Percentiles rank a stretch among this genome's conserved stretches.
Conservation (phyloP, 1,140 invertebrate genomes). For the Bathynomus jamesi region DNA sequence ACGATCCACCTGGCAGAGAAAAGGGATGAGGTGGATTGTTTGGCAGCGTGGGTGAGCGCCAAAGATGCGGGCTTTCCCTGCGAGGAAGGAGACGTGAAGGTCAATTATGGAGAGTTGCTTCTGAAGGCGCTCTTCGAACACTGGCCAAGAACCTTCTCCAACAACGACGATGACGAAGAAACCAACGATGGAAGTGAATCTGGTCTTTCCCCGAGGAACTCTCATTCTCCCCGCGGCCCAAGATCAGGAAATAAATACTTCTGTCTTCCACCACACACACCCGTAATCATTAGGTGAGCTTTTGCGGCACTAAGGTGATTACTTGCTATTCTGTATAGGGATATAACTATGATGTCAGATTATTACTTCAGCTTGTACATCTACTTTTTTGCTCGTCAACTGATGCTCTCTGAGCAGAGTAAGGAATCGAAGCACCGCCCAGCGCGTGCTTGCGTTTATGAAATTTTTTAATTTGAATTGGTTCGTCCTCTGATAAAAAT, state of each 20-base stretch:
- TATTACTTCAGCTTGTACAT: no score
- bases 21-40: slow-evolving; percentile 90
- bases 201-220: slow-evolving; percentile 16
- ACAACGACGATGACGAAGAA: slow-evolving; percentile 46
- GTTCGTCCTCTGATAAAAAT: no score
- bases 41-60: slow-evolving; percentile 95
- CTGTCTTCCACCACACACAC: slow-evolving; percentile 87
- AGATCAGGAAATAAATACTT: slow-evolving; percentile 74
- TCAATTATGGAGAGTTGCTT: slow-evolving; percentile 92
- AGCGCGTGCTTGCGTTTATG: no score
- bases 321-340: no score
- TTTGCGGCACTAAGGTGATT: no score
- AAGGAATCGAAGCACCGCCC: no score
- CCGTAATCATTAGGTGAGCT: slow-evolving; percentile 67
- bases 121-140: slow-evolving; percentile 91
- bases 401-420: no score
- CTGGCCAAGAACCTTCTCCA: slow-evolving; percentile 68
- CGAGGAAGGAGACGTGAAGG: slow-evolving; percentile 46
- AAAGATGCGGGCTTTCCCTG: slow-evolving; percentile 75
- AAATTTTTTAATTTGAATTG: no score
- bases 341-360: no score
- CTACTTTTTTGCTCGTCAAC: no score
- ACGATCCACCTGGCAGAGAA: slow-evolving; percentile 94
- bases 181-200: slow-evolving; percentile 40
- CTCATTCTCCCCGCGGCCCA: slow-evolving; percentile 4